Percentiles rank a stretch among this genome's conserved stretches.
phyloP scores from a whole-genome alignment of 1,140 invertebrate species.

The Colletes latitarsis region DNA sequence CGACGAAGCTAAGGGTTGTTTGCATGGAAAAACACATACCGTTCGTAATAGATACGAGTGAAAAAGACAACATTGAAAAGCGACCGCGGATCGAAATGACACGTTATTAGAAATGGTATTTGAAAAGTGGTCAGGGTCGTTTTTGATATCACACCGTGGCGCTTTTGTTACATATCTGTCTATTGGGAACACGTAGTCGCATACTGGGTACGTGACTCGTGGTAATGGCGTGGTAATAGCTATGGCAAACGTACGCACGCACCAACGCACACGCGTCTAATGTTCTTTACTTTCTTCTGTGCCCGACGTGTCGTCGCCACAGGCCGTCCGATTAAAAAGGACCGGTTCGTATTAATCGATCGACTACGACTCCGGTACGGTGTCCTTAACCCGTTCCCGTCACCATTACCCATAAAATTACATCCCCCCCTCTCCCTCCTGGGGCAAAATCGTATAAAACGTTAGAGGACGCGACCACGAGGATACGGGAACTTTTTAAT shows the following conservation, averaged over 20 bases:
- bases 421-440: neutral
- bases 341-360: slow-evolving; percentile 65
- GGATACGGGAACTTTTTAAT: slow-evolving; percentile 22
- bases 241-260: neutral
- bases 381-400: slow-evolving; percentile 64
- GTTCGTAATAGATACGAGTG: too few species aligned
- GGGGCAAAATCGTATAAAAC: slow-evolving; percentile 26
- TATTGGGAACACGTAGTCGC: too few species aligned
- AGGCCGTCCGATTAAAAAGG: slow-evolving; percentile 58
- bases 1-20: too few species aligned
- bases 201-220: too few species aligned
- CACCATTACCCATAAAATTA: slow-evolving; percentile 43
- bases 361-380: neutral
- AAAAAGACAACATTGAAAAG: too few species aligned
- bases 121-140: too few species aligned
- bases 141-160: too few species aligned
- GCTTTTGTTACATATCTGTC: too few species aligned
- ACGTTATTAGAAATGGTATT: too few species aligned
- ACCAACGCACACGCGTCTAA: neutral
- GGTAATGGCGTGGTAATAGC: neutral
- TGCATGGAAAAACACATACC: too few species aligned
- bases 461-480: neutral
- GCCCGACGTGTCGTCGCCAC: neutral
- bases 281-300: neutral
- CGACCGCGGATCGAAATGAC: too few species aligned